Conservation (phyloP, 2,797 vertebrate species). For the Okamejei kenojei region DNA sequence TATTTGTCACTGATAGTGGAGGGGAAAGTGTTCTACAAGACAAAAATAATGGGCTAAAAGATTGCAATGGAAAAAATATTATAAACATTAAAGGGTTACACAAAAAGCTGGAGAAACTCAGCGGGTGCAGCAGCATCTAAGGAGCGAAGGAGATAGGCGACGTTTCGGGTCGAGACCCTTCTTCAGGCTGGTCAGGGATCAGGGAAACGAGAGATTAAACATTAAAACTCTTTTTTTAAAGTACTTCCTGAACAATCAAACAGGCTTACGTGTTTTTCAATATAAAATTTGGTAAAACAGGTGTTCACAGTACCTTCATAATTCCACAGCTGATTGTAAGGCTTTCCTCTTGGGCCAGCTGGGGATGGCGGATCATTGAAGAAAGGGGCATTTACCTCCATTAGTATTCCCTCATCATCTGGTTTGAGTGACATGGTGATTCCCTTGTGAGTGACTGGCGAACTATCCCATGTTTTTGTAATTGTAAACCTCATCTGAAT, state of each 20-base stretch:
- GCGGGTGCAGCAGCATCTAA: too few species aligned
- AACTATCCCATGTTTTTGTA: constrained; percentile 71
- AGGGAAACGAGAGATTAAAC: too few species aligned
- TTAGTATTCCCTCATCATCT: constrained; percentile 59
- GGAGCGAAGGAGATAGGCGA: too few species aligned
- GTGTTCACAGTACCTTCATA: constrained; percentile 71
- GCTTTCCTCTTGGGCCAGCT: constrained; percentile 58
- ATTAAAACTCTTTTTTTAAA: neutral
- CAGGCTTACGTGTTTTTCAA: neutral
- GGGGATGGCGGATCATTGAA: constrained; percentile 79
- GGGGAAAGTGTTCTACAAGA: neutral
- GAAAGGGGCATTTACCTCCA: constrained; percentile 73
- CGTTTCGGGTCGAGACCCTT: too few species aligned
- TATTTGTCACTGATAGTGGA: neutral
- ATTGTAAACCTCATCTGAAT: constrained; percentile 72
- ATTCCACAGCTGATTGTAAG: constrained; percentile 78
- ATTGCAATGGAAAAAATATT: neutral
- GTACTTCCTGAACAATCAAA: neutral
- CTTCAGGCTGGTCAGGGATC: too few species aligned
- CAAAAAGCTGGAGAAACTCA: too few species aligned
- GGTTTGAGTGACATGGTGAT: constrained; percentile 61
- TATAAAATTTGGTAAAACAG: neutral
- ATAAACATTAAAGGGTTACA: neutral
- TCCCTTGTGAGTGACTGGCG: constrained; percentile 67
- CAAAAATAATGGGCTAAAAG: neutral